Base-by-base conservation (phyloP, 2,888 invertebrate genomes). In the Lasioglossum zephyrum region DNA sequence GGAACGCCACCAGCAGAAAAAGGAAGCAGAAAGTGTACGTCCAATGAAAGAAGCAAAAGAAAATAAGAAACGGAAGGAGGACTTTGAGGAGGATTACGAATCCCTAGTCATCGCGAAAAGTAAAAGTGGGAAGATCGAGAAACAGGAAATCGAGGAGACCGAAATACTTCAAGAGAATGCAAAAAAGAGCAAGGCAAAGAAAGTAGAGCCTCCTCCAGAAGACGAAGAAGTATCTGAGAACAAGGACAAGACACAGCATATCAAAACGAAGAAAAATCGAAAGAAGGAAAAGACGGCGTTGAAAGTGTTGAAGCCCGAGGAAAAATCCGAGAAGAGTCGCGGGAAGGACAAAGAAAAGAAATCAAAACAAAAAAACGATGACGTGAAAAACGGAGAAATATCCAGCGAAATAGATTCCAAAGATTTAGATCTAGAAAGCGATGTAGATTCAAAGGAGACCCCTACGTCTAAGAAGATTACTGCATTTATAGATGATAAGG, bases 381-480 rank as follows among this genome's bases (percentile, higher is more conserved):
- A 94, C 95, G 96, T 93, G 96, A 97, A 94, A 96, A 97, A 94
- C 94, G 97, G 88, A 93, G 97, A 91, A 95, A 96, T 93, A 95
- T 96, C 91, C 95, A 96, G 69, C 95, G 95, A 90, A 95, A 95
- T 88, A 95, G 96, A 95, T 95, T 95, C 96, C 86, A 95, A 96
- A 39, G 94, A 96, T 6, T 94, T 96, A 87, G 96, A 95, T 84
- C 94, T 94, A 70, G 96, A 96, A 91, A 95, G 95, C 86, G 96
- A 96, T 91, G 92, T 94, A 82, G 93, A 92, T 81, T 87, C 86
- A 57, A 85, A 89, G 31, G 91, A 91, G 79, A 90, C 84, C n/a
- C 93, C 94, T 76, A 91, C 93, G 82, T 92, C 93, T 22, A 95
- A 94, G 75, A 94, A 94, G 88, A 88, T 94, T 70, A 89, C 92